A percentile compares a stretch with the other conserved stretches of the same genome.
Evolutionary conservation across 2,113 vertebrate species (phyloP).

Genomic region (Hemiscyllium ocellatum): DNA sequence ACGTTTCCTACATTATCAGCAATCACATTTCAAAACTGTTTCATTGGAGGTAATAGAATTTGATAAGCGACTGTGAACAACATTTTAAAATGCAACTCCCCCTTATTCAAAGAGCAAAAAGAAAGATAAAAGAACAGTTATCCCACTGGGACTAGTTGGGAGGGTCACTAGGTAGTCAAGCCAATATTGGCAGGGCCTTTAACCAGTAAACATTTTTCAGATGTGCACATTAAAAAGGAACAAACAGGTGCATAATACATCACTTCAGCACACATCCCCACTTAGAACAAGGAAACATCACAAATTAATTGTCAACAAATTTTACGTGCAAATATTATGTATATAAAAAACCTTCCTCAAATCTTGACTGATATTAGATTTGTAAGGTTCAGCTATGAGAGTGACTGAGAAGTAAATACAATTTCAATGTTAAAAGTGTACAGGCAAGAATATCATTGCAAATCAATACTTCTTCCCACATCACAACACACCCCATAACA

Average conservation of each 20-base stretch:
- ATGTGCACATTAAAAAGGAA: neutral
- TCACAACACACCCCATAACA: neutral
- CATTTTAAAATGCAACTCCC: neutral
- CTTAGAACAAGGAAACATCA: slow-evolving; percentile 16
- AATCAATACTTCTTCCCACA: neutral
- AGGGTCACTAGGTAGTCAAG: slow-evolving; percentile 3
- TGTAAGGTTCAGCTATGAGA: neutral
- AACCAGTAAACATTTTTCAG: slow-evolving; percentile 14
- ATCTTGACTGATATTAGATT: neutral
- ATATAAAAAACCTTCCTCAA: neutral
- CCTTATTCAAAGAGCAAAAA: neutral
- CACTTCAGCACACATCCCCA: neutral
- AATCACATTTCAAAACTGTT: too few species aligned
- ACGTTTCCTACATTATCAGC: too few species aligned
- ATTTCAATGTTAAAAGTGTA: neutral
- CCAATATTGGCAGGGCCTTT: neutral
- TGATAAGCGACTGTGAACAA: neutral
- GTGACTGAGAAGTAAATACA: neutral
- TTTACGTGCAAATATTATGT: too few species aligned
- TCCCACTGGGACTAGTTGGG: slow-evolving; percentile 5
- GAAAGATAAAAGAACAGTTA: neutral
- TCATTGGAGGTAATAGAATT: neutral
- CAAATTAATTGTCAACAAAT: neutral
- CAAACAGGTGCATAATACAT: neutral
- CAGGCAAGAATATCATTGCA: neutral